Evolutionary conservation across 64 coral and sea anemone species (phyloP).

Genomic region (Stichodactyla helianthus): DNA sequence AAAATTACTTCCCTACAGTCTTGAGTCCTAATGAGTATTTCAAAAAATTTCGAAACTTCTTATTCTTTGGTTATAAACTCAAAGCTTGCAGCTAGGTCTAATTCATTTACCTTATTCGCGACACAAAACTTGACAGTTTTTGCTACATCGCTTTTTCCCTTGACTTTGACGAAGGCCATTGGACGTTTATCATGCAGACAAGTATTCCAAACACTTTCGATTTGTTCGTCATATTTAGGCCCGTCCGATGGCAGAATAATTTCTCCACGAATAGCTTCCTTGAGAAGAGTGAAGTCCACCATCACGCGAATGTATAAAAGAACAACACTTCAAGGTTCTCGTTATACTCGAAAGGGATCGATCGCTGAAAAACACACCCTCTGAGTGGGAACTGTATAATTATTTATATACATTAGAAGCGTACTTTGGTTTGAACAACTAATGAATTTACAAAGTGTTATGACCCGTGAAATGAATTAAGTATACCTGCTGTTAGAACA

Average conservation of each 20-base stretch:
- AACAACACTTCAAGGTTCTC: neutral
- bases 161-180: slow-evolving; percentile 46
- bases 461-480: too few relatives aligned
- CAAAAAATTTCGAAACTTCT: too few relatives aligned
- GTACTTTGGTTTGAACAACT: too few relatives aligned
- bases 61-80: neutral
- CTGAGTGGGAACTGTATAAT: slow-evolving; percentile 27
- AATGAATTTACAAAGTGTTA: too few relatives aligned
- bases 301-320: neutral
- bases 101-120: slow-evolving; percentile 11
- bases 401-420: neutral
- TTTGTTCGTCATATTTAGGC: slow-evolving; percentile 2
- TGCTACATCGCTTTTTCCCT: slow-evolving; percentile 16
- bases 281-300: neutral
- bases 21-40: too few relatives aligned
- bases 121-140: slow-evolving; percentile 49
- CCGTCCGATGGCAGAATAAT: slow-evolving; percentile 18
- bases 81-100: neutral
- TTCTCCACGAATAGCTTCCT: neutral
- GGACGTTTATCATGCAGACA: slow-evolving; percentile 20
- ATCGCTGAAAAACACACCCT: neutral
- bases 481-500: too few relatives aligned
- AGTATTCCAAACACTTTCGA: slow-evolving; percentile 40
- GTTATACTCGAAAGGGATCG: neutral
- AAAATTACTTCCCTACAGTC: too few relatives aligned